Evolutionary conservation across 2,113 vertebrate species (phyloP), one percentile per base, ranked within the genome.

Genomic region (Chaetops frenatus): DNA sequence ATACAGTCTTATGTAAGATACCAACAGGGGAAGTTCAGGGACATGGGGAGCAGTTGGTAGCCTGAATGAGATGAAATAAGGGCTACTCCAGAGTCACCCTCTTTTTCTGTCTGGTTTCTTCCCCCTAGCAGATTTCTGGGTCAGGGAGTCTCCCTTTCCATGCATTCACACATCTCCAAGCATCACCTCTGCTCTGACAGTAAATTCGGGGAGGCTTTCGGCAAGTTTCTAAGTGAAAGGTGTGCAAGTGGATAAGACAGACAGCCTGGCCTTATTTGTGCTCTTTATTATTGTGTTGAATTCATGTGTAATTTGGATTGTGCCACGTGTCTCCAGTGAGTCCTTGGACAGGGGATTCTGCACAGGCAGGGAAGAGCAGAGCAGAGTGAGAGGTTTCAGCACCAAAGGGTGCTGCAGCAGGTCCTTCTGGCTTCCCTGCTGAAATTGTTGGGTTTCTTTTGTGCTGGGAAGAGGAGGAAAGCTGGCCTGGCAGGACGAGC

Each of bases 271-370:
- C 33, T 71, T 72, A 28, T 53, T 89, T 72, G 42, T 71, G 81
- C 73, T 85, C 93, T 80, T 66, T 58, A 47, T 88, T 76, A 61
- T 38, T 28, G 62, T 40, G 89, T 17, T 85, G 80, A 94, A 66
- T 61, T 48, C 73, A 12, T 33, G 23, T 4, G 23, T 28, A 38
- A 4, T 0, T 24, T 27, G 31, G 51, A 62, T 42, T 77, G 31
- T 62, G 38, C 69, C 87, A 65, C 54, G 31, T 92, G 92, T 92
- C 91, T 96, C 67, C 87, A 91, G 91, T 70, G 78, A 94, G 69
- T 33, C 21, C 45, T 72, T 0, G 2, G 70, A 53, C 54, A 3
- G 3, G 11, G 61, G 73, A 23, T 56, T 84, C 53, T 84, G 20
- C 36, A 51, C 0, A 1, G 20, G 38, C 44, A 78, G 33, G 18